Conservation (phyloP, 2,888 invertebrate genomes). For the Ernsta delagoae region DNA sequence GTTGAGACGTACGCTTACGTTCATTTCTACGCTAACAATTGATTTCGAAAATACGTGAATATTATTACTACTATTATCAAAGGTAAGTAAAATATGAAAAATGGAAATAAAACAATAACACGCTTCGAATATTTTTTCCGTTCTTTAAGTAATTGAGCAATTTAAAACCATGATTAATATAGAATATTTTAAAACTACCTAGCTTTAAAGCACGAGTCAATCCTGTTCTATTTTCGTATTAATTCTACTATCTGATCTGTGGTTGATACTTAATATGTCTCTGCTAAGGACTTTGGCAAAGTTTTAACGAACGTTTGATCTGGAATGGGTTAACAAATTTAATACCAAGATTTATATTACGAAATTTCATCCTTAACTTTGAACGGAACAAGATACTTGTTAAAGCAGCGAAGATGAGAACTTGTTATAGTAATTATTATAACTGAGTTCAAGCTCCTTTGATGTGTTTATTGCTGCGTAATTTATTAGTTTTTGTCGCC, state of each 20-base stretch:
- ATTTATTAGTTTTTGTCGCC: neutral
- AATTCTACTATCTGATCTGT: slow-evolving; percentile 2
- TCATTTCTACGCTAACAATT: too few relatives aligned
- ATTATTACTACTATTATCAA: too few relatives aligned
- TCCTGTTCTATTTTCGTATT: neutral
- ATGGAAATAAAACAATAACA: too few relatives aligned
- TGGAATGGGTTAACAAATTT: slow-evolving; percentile 47
- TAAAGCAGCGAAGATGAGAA: slow-evolving; percentile 11
- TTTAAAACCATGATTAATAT: too few relatives aligned
- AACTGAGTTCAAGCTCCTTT: slow-evolving; percentile 14
- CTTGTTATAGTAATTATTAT: slow-evolving; percentile 16
- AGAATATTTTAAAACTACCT: too few relatives aligned
- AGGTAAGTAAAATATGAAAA: too few relatives aligned
- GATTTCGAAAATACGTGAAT: too few relatives aligned
- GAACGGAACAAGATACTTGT: slow-evolving; percentile 11
- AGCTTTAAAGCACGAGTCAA: neutral
- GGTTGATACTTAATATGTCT: slow-evolving; percentile 53
- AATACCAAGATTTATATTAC: slow-evolving; percentile 19
- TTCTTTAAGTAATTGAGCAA: too few relatives aligned
- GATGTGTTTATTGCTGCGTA: slow-evolving; percentile 15
- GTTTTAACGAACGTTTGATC: slow-evolving; percentile 68
- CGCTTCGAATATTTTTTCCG: too few relatives aligned
- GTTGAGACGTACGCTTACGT: slow-evolving; percentile 27
- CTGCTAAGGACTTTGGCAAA: slow-evolving; percentile 56
- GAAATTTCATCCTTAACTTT: slow-evolving; percentile 20